phyloP scores from a whole-genome alignment of 2,888 invertebrate genomes.

The Aleiodes testaceus region DNA sequence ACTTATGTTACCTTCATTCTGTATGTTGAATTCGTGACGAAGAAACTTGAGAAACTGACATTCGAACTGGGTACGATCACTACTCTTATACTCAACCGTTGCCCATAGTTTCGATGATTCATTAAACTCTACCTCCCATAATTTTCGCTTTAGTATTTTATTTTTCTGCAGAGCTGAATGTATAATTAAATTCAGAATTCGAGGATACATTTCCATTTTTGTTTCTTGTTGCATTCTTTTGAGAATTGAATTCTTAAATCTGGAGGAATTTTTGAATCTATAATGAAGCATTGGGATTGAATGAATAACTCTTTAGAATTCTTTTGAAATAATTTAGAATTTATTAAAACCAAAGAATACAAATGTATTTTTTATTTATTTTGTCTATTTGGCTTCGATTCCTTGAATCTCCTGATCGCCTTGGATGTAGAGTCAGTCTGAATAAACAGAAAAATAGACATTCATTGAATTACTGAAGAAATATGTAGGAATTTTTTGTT shows the following conservation, averaged over 20 bases:
- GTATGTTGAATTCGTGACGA: slow-evolving; percentile 48
- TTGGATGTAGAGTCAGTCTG: background rate
- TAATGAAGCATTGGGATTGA: too few species aligned
- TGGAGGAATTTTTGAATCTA: too few species aligned
- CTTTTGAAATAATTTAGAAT: too few species aligned
- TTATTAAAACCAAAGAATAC: too few species aligned
- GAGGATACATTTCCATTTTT: slow-evolving; percentile 47
- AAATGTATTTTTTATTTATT: background rate
- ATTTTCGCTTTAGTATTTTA: background rate
- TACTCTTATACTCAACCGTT: slow-evolving; percentile 61
- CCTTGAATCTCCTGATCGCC: too few species aligned
- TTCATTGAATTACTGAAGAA: background rate
- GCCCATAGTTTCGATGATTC: slow-evolving; percentile 63
- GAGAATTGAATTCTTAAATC: too few species aligned
- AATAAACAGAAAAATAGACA: background rate
- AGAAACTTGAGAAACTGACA: slow-evolving; percentile 61
- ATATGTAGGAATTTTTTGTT: background rate
- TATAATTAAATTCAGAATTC: slow-evolving; percentile 49
- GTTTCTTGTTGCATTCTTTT: too few species aligned
- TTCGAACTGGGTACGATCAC: slow-evolving; percentile 53
- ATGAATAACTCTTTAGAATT: too few species aligned
- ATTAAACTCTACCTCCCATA: slow-evolving; percentile 50
- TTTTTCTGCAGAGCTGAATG: background rate
- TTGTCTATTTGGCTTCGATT: background rate
- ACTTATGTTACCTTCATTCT: slow-evolving; percentile 63